These are phyloP conservation scores for Callithrix jacchus DNA, from an alignment of 2,113 vertebrate species.

Conservation along the genomic window DNA sequence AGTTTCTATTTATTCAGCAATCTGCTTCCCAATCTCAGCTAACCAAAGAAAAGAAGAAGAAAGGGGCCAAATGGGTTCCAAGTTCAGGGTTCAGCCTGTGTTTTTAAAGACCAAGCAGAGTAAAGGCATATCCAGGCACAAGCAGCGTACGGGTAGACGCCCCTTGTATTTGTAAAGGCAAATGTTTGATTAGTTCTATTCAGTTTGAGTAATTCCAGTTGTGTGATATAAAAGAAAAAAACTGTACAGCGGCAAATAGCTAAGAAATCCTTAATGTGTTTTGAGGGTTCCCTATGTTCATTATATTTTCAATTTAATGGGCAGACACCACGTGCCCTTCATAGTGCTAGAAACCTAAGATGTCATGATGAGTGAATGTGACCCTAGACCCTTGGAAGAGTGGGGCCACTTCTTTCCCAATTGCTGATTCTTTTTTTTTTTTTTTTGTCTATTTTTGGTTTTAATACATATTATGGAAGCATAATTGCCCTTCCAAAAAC, in stretches of 20 bases:
- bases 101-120: not conserved
- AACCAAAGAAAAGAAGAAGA: not conserved
- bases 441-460: not conserved
- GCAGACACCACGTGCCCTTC: not conserved
- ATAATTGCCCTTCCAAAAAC: not conserved
- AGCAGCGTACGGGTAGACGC: not conserved
- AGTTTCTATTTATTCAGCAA: slow-evolving; percentile 53
- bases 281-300: not conserved
- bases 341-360: not conserved
- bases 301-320: not conserved
- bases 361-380: fast-evolving
- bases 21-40: not conserved
- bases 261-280: not conserved
- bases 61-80: not conserved
- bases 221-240: not conserved
- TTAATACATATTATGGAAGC: not conserved
- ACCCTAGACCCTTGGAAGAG: not conserved
- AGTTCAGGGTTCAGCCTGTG: not conserved
- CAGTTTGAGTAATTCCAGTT: not conserved
- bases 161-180: not conserved
- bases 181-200: not conserved
- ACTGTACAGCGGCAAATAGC: not conserved
- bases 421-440: not conserved
- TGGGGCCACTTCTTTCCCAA: too few species aligned
- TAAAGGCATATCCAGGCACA: not conserved